Conservation (phyloP, 2,888 invertebrate genomes). For the Agonopterix subpropinquella region DNA sequence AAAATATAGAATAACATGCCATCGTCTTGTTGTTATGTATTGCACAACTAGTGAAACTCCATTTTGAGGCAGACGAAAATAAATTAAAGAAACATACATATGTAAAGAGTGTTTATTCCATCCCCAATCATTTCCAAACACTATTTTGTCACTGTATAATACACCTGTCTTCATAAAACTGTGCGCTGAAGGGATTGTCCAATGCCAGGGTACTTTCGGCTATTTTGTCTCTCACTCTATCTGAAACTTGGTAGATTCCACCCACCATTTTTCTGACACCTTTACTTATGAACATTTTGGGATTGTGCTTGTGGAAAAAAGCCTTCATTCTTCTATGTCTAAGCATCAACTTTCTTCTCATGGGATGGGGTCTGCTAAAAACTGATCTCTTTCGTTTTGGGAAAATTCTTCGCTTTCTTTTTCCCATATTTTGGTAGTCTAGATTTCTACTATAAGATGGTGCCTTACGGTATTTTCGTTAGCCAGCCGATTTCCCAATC, state of each 20-base stretch:
- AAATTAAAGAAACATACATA: too few relatives aligned
- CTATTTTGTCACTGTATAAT: constrained; percentile 29
- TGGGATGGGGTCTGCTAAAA: constrained; percentile 51
- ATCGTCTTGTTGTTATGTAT: too few relatives aligned
- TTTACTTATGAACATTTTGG: constrained; percentile 27
- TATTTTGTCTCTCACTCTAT: constrained; percentile 48
- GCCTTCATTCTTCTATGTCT: constrained; percentile 43
- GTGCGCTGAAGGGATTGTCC: constrained; percentile 47
- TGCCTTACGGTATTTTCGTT: constrained; percentile 1
- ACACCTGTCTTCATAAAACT: constrained; percentile 56
- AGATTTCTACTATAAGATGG: not conserved
- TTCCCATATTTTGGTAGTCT: constrained; percentile 31
- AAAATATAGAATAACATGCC: too few relatives aligned
- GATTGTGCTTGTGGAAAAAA: constrained; percentile 46
- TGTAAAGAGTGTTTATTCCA: too few relatives aligned
- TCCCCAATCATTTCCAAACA: too few relatives aligned
- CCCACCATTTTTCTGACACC: constrained; percentile 43
- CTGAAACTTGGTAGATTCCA: constrained; percentile 44
- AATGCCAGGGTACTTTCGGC: constrained; percentile 46
- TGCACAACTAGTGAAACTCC: too few relatives aligned
- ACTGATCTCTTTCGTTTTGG: constrained; percentile 45
- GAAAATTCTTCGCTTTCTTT: constrained; percentile 36
- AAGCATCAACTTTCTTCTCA: constrained; percentile 44
- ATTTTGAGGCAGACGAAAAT: too few relatives aligned
- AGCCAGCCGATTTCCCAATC: constrained; percentile 4